A percentile compares a stretch with the other conserved stretches of the same genome.
phyloP scores from a whole-genome alignment of 2,888 invertebrate genomes.

The Eustalomyia histrio region DNA sequence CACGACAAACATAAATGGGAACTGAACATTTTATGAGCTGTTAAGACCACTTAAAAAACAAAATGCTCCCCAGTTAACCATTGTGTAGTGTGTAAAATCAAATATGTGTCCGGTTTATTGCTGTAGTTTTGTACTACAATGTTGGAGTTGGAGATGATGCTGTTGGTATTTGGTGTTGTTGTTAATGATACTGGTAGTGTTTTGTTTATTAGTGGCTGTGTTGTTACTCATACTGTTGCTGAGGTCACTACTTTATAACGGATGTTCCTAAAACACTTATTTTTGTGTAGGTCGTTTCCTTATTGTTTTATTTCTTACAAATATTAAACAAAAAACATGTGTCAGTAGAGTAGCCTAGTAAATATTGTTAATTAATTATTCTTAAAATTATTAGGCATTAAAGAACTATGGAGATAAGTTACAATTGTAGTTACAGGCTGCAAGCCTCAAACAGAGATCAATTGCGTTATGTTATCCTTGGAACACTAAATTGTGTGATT shows the following conservation, averaged over 20 bases:
- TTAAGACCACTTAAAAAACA: slow-evolving; percentile 72
- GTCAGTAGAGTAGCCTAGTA: slow-evolving; percentile 1
- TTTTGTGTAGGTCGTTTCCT: background rate
- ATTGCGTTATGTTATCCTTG: too few relatives aligned
- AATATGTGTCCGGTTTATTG: slow-evolving; percentile 68
- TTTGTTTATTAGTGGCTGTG: slow-evolving; percentile 33
- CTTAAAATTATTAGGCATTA: background rate
- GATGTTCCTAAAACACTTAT: background rate
- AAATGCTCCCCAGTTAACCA: slow-evolving; percentile 77
- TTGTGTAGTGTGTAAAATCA: slow-evolving; percentile 75
- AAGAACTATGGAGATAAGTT: background rate
- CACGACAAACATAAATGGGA: slow-evolving; percentile 15
- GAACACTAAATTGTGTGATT: too few relatives aligned
- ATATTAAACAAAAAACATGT: background rate
- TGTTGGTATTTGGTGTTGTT: slow-evolving; percentile 35
- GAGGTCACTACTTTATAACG: background rate
- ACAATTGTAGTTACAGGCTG: too few relatives aligned
- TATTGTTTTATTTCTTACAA: background rate
- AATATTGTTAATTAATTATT: background rate
- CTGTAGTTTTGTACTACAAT: slow-evolving; percentile 51
- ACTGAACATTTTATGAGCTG: slow-evolving; percentile 75
- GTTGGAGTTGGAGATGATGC: slow-evolving; percentile 31
- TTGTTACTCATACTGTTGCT: slow-evolving; percentile 5
- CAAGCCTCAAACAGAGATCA: too few relatives aligned
- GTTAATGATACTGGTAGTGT: slow-evolving; percentile 25